A percentile compares a stretch with the other conserved stretches of the same genome.
Conservation (phyloP, 1,140 invertebrate species). For the Formica selysi region DNA sequence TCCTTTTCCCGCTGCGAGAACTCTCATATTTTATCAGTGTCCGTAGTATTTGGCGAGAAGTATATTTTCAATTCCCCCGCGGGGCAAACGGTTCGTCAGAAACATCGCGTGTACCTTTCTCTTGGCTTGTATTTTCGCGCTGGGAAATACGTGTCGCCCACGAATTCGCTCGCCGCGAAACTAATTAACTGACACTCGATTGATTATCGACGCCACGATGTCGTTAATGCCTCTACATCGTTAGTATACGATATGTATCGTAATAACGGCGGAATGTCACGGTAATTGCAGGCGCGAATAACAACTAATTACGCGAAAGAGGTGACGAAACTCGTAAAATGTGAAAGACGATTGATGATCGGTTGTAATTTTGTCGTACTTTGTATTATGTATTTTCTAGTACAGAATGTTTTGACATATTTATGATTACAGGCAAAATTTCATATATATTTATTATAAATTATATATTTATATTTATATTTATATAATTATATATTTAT, state of each 20-base stretch:
- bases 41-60: conserved; percentile 15
- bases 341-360: conserved; percentile 2
- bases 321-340: conserved; percentile 10
- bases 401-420: not conserved
- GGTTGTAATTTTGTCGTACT: not conserved
- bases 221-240: not conserved
- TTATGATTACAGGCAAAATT: not conserved
- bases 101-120: not conserved
- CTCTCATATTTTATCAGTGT: conserved; percentile 23
- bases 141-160: not conserved
- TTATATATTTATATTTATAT: not conserved
- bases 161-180: not conserved
- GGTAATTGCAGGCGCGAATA: conserved; percentile 37
- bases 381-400: not conserved
- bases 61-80: conserved; percentile 12
- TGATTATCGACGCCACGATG: conserved; percentile 7
- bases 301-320: conserved; percentile 6
- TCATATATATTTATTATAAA: not conserved
- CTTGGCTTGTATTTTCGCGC: conserved; percentile 5
- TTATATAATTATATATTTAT: not conserved
- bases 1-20: conserved; percentile 27
- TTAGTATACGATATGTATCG: conserved; percentile 18
- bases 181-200: conserved; percentile 35
- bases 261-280: conserved; percentile 28
- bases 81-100: not conserved